Base-by-base conservation (phyloP, 1,140 invertebrate genomes). In the Venturia canescens region DNA sequence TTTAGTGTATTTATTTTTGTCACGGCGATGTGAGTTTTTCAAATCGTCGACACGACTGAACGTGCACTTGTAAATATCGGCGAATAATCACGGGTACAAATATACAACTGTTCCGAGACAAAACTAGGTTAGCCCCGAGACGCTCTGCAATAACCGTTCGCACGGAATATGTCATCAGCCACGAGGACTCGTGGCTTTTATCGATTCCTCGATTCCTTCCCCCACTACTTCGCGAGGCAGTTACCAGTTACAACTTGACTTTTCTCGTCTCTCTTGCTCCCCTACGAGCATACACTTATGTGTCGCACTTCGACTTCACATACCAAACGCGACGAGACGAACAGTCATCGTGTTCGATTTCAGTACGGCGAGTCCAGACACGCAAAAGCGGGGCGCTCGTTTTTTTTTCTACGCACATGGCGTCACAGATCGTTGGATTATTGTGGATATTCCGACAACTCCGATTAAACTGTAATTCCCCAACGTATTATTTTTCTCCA, bases 141-240 rank as follows among this genome's bases (percentile, higher is more conserved):
- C 44, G 26, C 50, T 76, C n/a, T 48, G 23, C 38, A 23, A 34
- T 66, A 66, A 57, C 23, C n/a, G 15, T 66, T 44, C 1, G 38
- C 38, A 67, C 29, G 31, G 48, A 81, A 71, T n/a, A n/a, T 81
- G 80, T 77, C 74, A 74, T 71, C 48, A 71, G 74, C 48, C 11
- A 4, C 27, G 7, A 50, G 6, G 23, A 34, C 34, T 26, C 74
- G 60, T 21, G 63, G 80, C 50, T 81, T 81, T 77, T 81, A 81
- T 81, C 71, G 72, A 77, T 76, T 29, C 18, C 21, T n/a, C n/a
- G n/a, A n/a, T n/a, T n/a, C n/a, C n/a, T n/a, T n/a, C 26, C 53
- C 72, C 74, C 79, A 72, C 79, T 38, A 76, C 60, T 29, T n/a
- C 0, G 11, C 7, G 48, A 50, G 18, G 48, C 48, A 50, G 31